Evolutionary conservation across 2,797 vertebrate genomes (phyloP).

Genomic region (Bovichtus variegatus): DNA sequence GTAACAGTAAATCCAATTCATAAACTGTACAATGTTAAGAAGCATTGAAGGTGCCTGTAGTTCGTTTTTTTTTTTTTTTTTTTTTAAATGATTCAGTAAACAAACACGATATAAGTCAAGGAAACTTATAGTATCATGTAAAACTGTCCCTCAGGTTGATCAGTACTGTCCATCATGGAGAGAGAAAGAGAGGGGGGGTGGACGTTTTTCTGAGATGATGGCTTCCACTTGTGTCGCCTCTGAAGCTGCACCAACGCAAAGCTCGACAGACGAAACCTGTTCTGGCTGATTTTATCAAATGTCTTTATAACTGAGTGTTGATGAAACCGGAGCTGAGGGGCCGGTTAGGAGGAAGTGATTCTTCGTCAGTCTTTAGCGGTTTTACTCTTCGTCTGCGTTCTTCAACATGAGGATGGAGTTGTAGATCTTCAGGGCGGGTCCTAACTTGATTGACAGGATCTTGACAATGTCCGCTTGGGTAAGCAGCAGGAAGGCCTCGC

Average conservation of each 20-base stretch:
- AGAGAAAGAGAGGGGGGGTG: conserved; percentile 27
- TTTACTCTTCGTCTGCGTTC: conserved; percentile 86
- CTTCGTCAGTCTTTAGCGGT: conserved; percentile 9
- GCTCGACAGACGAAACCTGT: conserved; percentile 21
- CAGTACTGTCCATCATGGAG: conserved; percentile 38
- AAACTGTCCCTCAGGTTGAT: conserved; percentile 52
- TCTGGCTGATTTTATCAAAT: conserved; percentile 26
- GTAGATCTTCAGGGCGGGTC: conserved; percentile 89
- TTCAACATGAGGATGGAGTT: conserved; percentile 90
- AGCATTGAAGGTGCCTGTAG: conserved; percentile 76
- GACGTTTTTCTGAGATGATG: conserved; percentile 45
- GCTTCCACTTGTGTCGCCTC: conserved; percentile 42
- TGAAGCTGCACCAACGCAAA: conserved; percentile 25
- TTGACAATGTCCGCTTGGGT: conserved; percentile 89
- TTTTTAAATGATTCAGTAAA: conserved; percentile 64
- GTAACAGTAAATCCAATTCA: conserved; percentile 56
- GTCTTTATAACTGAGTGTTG: conserved; percentile 32
- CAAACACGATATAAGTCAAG: conserved; percentile 68
- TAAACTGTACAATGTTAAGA: conserved; percentile 78
- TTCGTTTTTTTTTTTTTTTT: conserved; percentile 50
- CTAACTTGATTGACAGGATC: conserved; percentile 88
- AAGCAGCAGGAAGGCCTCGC: conserved; percentile 88
- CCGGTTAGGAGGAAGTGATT: not conserved
- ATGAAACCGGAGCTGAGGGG: conserved; percentile 9
- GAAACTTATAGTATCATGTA: conserved; percentile 40